Evolutionary conservation across 2,113 vertebrate species (phyloP), one percentile per base, ranked within the genome.

Genomic region (Phyllostomus discolor): DNA sequence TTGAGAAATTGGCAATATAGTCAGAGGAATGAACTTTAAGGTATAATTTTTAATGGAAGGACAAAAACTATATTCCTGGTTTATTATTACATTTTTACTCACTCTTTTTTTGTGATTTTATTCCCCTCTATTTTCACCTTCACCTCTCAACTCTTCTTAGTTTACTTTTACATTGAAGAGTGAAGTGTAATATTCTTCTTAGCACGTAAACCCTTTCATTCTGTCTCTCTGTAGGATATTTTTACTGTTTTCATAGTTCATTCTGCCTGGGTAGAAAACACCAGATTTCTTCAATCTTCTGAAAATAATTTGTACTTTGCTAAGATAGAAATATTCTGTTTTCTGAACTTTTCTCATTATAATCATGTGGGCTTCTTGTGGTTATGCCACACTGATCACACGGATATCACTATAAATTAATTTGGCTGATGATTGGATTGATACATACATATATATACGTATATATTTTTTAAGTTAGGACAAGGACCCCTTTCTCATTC

Each of bases 81-180:
- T 92, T 59, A 62, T 78, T 64, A 50, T 87, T 90, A 67, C 38
- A 24, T 54, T 83, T 95, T 91, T 59, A 22, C 41, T 79, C 38
- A 12, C 33, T 64, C 31, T 76, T 67, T 75, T 35, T 73, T 12
- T 31, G 62, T 96, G 76, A 85, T 88, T 28, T 90, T 81, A 57
- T 41, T 91, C 50, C 48, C 88, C 19, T 87, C 82, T 17, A 22
- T 79, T 46, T 78, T 92, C 22, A 9, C 64, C 41, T 80, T 83
- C 43, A 43, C 33, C 14, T 81, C 57, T 94, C 46, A 43, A 0
- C 67, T 80, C 86, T 93, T 95, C 90, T 92, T 85, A 59, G 92
- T 97, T 95, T 97, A 66, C 95, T 96, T 97, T 94, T 92, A n/a
- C 72, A 38, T 46, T 91, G 84, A 93, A 81, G 91, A 95, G 70